Percentiles rank a stretch among this genome's conserved stretches.
phyloP scores from a whole-genome alignment of 1,140 invertebrate species.

The Macrosteles quadrilineatus region DNA sequence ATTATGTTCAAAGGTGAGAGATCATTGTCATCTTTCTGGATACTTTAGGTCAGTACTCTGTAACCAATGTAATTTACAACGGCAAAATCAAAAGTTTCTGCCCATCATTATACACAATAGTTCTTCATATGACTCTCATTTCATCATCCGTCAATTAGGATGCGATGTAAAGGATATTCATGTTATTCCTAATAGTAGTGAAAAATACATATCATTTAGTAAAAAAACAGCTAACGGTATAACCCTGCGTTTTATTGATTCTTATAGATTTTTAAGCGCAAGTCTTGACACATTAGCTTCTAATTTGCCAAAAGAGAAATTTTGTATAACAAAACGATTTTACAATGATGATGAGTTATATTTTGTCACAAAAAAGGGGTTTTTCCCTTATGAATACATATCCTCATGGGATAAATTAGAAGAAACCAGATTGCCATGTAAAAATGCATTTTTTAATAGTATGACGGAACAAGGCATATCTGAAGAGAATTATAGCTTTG shows the following conservation, averaged over 20 bases:
- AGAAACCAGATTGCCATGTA: conserved; percentile 46
- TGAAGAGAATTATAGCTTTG: conserved; percentile 50
- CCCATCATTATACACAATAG: conserved; percentile 17
- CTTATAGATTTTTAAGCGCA: conserved; percentile 17
- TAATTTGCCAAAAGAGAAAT: conserved; percentile 15
- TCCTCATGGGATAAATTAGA: conserved; percentile 44
- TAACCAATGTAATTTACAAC: conserved; percentile 17
- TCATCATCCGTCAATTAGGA: conserved; percentile 25
- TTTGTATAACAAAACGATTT: conserved; percentile 22
- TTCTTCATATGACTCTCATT: conserved; percentile 29
- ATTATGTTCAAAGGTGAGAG: not conserved
- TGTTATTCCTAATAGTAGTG: conserved; percentile 27
- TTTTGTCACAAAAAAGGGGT: conserved; percentile 42
- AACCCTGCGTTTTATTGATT: conserved; percentile 28
- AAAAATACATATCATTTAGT: conserved; percentile 27
- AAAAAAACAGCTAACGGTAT: conserved; percentile 23
- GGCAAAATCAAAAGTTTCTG: conserved; percentile 22
- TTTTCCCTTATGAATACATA: conserved; percentile 47
- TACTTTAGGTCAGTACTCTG: conserved; percentile 15
- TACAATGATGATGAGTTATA: conserved; percentile 31
- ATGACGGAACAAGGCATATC: conserved; percentile 43
- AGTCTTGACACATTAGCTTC: conserved; percentile 9
- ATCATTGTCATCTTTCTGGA: conserved; percentile 27
- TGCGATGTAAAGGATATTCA: conserved; percentile 7
- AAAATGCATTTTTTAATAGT: conserved; percentile 44